Base-by-base conservation (phyloP, 2,888 invertebrate species). In the Steinernema carpocapsae region DNA sequence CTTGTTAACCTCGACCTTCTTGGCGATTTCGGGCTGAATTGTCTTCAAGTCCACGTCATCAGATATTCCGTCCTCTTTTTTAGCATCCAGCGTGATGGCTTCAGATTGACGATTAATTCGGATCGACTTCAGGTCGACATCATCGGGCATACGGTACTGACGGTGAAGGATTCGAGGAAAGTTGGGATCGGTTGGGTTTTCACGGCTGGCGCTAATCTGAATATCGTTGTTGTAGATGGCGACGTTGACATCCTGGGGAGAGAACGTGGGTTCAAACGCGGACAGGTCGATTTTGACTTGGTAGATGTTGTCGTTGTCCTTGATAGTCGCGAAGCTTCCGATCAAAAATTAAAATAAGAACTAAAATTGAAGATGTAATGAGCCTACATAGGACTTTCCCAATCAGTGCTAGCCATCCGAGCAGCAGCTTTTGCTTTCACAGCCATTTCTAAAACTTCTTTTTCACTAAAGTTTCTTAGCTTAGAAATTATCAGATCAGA, bases 91-190 rank as follows among this genome's bases (percentile, higher is more conserved):
- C n/a, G n/a, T n/a, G n/a, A n/a, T n/a, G n/a, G n/a, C n/a, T n/a
- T n/a, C n/a, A n/a, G n/a, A n/a, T n/a, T n/a, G n/a, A n/a, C n/a
- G n/a, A n/a, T n/a, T n/a, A n/a, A n/a, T n/a, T n/a, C n/a, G n/a
- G n/a, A n/a, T n/a, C n/a, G n/a, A n/a, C n/a, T n/a, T n/a, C n/a
- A n/a, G n/a, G n/a, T n/a, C n/a, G n/a, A n/a, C n/a, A n/a, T n/a
- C n/a, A n/a, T n/a, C n/a, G n/a, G 73, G 73, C 59, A 73, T 37
- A 42, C 64, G 73, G 48, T 73, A 73, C 37, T 56, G 56, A 29
- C 73, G 59, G 46, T 37, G 22, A 29, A 73, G 56, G 1, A 7
- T 26, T 1, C 73, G 73, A 19, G 73, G n/a, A 19, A 29, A 37
- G 64, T 73, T 73, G 10, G 73, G 73, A 24, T 73, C 56, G 1